Evolutionary conservation across 2,797 vertebrate species (phyloP).

Genomic region (Aselliscus stoliczkanus): DNA sequence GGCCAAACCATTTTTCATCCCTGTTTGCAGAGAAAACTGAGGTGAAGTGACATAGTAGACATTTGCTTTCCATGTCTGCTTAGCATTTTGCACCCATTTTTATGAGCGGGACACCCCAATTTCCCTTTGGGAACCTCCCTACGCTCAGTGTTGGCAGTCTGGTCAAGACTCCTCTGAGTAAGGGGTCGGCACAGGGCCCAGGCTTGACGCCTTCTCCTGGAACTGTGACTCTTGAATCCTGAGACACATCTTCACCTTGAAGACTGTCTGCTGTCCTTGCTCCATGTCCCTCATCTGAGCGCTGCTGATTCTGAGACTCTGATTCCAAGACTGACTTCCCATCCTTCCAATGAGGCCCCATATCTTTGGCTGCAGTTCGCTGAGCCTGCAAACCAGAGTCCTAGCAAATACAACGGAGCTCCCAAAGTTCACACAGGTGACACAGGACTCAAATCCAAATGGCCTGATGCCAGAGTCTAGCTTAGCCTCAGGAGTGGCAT

Average conservation of each 20-base stretch:
- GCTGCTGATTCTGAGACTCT: not conserved
- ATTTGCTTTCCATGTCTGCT: not conserved
- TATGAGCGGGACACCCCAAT: not conserved
- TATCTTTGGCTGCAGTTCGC: not conserved
- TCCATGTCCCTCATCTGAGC: not conserved
- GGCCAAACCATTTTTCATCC: not conserved
- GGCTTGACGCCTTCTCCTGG: not conserved
- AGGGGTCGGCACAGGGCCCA: not conserved
- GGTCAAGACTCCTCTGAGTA: not conserved
- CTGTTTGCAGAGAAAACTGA: not conserved
- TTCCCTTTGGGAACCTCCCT: not conserved
- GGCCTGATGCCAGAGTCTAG: not conserved
- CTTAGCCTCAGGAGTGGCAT: not conserved
- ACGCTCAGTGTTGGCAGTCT: fast-evolving
- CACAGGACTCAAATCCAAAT: not conserved
- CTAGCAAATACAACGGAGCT: fast-evolving
- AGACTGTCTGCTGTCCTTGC: not conserved
- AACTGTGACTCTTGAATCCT: not conserved
- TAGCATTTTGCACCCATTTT: not conserved
- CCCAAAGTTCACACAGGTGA: fast-evolving
- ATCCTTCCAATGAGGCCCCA: fast-evolving
- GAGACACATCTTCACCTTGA: not conserved
- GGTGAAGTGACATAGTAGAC: too few relatives aligned
- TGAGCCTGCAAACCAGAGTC: not conserved
- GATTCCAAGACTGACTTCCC: not conserved